A percentile compares a stretch with the other conserved stretches of the same genome.
These are phyloP conservation scores for Stenotaenia linearis DNA, from an alignment of 2,888 invertebrate genomes.

Conservation along the genomic window DNA sequence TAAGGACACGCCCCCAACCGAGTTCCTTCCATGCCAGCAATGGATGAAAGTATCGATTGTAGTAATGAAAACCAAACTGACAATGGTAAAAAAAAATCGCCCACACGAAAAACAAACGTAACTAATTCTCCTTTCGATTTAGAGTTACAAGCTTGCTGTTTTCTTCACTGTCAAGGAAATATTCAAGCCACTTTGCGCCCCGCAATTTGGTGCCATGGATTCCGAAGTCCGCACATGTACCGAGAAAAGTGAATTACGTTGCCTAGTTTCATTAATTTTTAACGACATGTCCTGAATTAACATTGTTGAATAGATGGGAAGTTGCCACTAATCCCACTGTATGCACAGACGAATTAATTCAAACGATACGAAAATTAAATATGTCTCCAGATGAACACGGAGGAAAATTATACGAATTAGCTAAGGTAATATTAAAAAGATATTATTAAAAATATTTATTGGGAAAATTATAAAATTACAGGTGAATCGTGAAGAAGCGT, in stretches of 20 bases:
- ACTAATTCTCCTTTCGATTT: neutral
- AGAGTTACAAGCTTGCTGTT: slow-evolving; percentile 14
- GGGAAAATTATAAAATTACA: neutral
- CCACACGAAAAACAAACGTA: neutral
- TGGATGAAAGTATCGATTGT: neutral
- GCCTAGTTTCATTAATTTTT: neutral
- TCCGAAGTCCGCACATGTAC: slow-evolving; percentile 24
- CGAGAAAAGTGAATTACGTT: slow-evolving; percentile 15
- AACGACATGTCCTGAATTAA: neutral
- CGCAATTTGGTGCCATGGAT: neutral
- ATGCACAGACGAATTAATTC: neutral
- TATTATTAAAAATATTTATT: neutral
- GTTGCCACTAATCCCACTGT: slow-evolving; percentile 4
- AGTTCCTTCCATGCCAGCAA: neutral
- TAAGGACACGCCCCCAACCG: neutral
- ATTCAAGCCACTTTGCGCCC: slow-evolving; percentile 24
- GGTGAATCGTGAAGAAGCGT: neutral
- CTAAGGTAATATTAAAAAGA: neutral
- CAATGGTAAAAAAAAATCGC: neutral
- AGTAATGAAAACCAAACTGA: neutral
- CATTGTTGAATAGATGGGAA: neutral
- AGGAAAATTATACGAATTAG: neutral
- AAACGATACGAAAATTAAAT: neutral
- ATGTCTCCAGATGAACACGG: neutral
- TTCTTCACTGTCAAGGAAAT: slow-evolving; percentile 14